Conservation (phyloP, 2,113 vertebrate genomes). For the Columbina picui region DNA sequence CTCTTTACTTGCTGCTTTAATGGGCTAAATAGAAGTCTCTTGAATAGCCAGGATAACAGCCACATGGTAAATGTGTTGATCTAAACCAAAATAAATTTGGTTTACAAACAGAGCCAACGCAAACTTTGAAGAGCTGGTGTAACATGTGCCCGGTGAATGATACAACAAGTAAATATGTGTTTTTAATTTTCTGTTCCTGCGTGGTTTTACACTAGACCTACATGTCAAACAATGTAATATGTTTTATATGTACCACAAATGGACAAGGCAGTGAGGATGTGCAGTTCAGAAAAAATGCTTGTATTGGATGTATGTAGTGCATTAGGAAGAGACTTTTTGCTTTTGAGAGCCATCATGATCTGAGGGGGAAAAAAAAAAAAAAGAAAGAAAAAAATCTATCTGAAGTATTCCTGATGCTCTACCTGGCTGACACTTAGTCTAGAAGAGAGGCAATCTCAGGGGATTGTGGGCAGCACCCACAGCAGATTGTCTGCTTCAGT, state of each 20-base stretch:
- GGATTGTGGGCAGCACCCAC: background rate
- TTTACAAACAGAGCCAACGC: background rate
- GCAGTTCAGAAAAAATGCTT: background rate
- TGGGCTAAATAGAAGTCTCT: background rate
- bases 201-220: background rate
- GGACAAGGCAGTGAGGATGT: background rate
- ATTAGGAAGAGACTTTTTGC: background rate
- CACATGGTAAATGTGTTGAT: background rate
- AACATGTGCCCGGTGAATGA: accelerated
- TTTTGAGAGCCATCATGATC: background rate
- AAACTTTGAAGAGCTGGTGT: background rate
- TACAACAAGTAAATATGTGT: background rate
- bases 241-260: background rate
- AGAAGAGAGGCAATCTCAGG: background rate
- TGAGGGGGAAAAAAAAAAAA: background rate
- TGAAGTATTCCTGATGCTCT: background rate
- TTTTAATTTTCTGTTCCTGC: background rate
- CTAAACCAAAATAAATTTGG: background rate
- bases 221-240: background rate
- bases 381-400: background rate
- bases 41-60: background rate
- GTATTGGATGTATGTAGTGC: background rate
- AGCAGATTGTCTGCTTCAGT: background rate
- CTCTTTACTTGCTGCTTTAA: background rate
- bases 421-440: background rate